Conservation (phyloP, 2,113 vertebrate species). For the Tyrannus savana region DNA sequence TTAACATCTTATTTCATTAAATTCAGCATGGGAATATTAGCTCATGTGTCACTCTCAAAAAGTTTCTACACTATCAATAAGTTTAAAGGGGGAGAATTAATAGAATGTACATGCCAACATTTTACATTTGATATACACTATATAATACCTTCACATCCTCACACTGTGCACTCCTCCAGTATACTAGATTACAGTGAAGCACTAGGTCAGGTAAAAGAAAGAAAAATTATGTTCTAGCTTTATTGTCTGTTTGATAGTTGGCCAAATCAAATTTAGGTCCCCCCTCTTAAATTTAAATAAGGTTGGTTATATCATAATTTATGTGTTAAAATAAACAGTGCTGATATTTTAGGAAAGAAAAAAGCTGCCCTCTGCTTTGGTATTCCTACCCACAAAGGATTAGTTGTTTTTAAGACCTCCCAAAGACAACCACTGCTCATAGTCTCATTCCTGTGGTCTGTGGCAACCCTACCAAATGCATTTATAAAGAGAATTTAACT, state of each 20-base stretch:
- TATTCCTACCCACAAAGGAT: background rate
- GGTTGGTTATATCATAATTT: background rate
- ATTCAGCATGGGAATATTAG: background rate
- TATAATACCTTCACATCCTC: background rate
- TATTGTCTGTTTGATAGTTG: background rate
- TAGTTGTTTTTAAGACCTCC: slow-evolving; percentile 34
- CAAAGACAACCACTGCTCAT: slow-evolving; percentile 17
- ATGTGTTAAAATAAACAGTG: slow-evolving; percentile 7
- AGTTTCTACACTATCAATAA: background rate
- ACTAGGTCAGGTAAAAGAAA: background rate
- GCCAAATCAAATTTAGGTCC: background rate
- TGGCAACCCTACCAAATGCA: background rate
- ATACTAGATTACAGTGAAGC: background rate
- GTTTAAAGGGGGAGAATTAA: background rate
- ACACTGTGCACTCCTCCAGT: background rate
- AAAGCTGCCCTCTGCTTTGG: background rate
- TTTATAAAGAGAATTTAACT: slow-evolving; percentile 36
- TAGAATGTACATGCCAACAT: background rate
- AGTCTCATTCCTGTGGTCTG: slow-evolving; percentile 59
- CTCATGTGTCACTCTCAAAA: background rate
- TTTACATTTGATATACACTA: background rate
- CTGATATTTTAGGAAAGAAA: slow-evolving; percentile 20
- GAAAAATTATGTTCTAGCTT: background rate
- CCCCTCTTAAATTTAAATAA: background rate
- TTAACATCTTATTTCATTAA: background rate